These are phyloP conservation scores for Geophilus truncorum DNA, from an alignment of 2,888 invertebrate genomes.

Conservation along the genomic window DNA sequence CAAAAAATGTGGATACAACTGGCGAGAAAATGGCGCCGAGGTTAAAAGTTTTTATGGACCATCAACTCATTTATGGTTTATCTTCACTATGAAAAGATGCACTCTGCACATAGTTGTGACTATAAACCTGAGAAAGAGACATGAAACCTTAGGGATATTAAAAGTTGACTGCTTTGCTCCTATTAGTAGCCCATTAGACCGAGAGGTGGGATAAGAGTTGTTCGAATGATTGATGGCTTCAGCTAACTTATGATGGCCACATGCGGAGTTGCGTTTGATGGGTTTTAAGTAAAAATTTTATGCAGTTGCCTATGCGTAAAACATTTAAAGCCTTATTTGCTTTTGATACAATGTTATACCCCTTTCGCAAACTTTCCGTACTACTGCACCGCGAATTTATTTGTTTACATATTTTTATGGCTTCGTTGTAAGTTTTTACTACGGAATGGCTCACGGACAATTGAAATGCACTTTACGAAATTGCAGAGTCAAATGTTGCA, in stretches of 20 bases:
- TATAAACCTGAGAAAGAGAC: constrained; percentile 23
- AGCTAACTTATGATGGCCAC: constrained; percentile 6
- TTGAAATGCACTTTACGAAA: background rate
- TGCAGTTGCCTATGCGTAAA: background rate
- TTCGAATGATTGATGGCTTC: constrained; percentile 6
- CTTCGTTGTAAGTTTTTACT: background rate
- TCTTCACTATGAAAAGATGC: background rate
- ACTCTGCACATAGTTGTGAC: constrained; percentile 6
- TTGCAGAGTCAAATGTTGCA: background rate
- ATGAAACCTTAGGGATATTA: constrained; percentile 21
- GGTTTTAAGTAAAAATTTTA: constrained; percentile 17
- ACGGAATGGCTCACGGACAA: background rate
- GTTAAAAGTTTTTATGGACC: constrained; percentile 26
- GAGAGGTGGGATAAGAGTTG: background rate
- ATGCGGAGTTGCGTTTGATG: background rate
- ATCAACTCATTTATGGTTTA: constrained; percentile 18
- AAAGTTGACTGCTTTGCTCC: constrained; percentile 13
- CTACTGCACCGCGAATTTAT: background rate
- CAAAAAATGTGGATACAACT: background rate
- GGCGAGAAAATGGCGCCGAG: constrained; percentile 14
- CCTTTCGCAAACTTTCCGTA: background rate
- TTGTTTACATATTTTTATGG: background rate
- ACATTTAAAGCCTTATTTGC: background rate
- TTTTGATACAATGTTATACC: background rate
- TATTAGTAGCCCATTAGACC: constrained; percentile 24